A percentile compares a stretch with the other conserved stretches of the same genome.
Conservation (phyloP, 2,888 invertebrate species). For the Apodemia hepburni region DNA sequence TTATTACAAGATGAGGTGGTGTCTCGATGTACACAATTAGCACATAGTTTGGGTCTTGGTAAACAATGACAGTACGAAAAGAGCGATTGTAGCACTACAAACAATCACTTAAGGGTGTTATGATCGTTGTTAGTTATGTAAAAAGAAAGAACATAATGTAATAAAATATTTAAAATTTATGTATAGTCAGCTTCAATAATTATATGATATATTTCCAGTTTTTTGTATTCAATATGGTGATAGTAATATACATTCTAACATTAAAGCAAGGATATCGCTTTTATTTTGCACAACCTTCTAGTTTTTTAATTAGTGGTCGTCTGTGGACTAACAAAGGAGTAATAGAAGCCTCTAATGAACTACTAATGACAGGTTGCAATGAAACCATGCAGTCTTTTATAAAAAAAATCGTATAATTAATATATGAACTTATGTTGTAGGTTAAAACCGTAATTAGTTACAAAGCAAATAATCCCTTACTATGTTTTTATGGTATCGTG, state of each 20-base stretch:
- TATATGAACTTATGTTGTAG: too few species aligned
- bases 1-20: constrained; percentile 90
- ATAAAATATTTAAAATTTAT: background rate
- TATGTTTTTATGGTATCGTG: too few species aligned
- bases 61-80: constrained; percentile 80
- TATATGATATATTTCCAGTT: background rate
- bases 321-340: too few species aligned
- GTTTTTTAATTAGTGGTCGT: too few species aligned
- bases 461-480: too few species aligned
- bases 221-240: background rate
- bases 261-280: too few species aligned
- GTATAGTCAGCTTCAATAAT: constrained; percentile 3
- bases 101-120: constrained; percentile 72
- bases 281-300: too few species aligned
- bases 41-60: constrained; percentile 84
- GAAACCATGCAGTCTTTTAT: too few species aligned
- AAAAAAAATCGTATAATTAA: too few species aligned
- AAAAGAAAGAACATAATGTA: background rate
- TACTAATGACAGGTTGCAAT: too few species aligned
- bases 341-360: too few species aligned
- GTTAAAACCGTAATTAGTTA: too few species aligned
- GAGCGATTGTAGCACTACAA: constrained; percentile 71
- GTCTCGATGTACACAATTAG: constrained; percentile 85
- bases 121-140: constrained; percentile 54
- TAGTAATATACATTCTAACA: background rate